Evolutionary conservation across 2,113 vertebrate genomes (phyloP).

Genomic region (Paramormyrops kingsleyae): DNA sequence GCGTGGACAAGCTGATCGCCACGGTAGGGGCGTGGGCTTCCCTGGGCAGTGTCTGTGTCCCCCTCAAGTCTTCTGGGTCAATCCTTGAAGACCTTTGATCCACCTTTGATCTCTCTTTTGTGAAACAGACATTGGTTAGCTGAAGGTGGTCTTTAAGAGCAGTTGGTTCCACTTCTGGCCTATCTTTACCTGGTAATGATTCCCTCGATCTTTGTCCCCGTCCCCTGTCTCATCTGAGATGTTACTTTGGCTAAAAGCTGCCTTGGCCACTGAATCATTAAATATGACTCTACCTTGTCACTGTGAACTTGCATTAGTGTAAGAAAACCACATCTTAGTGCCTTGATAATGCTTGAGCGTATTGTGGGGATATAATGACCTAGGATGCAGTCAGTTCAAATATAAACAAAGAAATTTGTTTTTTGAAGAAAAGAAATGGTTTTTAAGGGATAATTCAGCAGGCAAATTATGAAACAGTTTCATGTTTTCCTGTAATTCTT

Average conservation of each 20-base stretch:
- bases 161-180: not conserved
- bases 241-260: not conserved
- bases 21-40: slow-evolving; percentile 54
- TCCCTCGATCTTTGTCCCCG: not conserved
- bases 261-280: not conserved
- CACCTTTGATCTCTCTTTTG: not conserved
- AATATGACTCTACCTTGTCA: not conserved
- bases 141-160: not conserved
- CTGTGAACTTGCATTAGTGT: not conserved
- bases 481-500: slow-evolving; percentile 30
- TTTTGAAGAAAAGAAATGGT: not conserved
- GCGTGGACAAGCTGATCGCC: slow-evolving; percentile 94
- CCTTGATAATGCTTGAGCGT: not conserved
- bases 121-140: not conserved
- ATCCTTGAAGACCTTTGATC: not conserved
- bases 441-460: not conserved
- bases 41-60: not conserved
- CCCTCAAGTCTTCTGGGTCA: not conserved
- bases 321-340: not conserved
- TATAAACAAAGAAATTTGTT: not conserved
- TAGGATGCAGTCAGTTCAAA: not conserved
- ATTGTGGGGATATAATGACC: not conserved
- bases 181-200: not conserved
- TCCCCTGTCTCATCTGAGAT: not conserved
- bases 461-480: slow-evolving; percentile 23